These are phyloP conservation scores for Henricia sp. DNA, from an alignment of 53 echinoderm and acorn worm genomes.

Conservation along the genomic window DNA sequence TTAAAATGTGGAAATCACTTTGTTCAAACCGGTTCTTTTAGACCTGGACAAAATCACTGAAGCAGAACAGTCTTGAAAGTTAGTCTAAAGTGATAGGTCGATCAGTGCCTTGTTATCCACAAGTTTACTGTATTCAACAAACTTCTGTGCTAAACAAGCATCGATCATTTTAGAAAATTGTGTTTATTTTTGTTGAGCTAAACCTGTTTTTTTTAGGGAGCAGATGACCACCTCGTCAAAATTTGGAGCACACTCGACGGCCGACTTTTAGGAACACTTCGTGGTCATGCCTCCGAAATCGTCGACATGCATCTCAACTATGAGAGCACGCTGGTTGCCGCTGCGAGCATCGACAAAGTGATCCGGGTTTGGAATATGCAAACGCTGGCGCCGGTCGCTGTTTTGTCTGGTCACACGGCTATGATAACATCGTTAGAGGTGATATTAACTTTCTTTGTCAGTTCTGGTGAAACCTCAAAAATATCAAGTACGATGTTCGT, in stretches of 20 bases:
- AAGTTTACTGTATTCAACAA: too few relatives aligned
- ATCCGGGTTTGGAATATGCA: slow-evolving; percentile 85
- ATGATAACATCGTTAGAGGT: slow-evolving; percentile 98
- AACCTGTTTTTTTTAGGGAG: slow-evolving; percentile 79
- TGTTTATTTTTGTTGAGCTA: too few relatives aligned
- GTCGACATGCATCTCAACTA: slow-evolving; percentile 97
- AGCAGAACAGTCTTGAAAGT: too few relatives aligned
- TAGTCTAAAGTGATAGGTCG: too few relatives aligned
- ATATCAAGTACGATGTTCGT: too few relatives aligned
- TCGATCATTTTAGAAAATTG: too few relatives aligned
- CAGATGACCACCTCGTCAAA: slow-evolving; percentile 95
- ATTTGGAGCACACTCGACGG: slow-evolving; percentile 89
- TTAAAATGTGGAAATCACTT: too few relatives aligned
- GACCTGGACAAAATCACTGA: too few relatives aligned
- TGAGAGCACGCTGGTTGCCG: slow-evolving; percentile 79
- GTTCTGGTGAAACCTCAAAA: neutral
- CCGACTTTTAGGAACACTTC: slow-evolving; percentile 80
- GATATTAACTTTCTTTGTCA: neutral
- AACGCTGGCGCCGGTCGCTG: slow-evolving; percentile 85
- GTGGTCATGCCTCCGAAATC: slow-evolving; percentile 93
- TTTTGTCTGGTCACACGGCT: slow-evolving; percentile 88
- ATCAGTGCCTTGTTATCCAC: too few relatives aligned
- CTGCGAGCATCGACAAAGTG: slow-evolving; percentile 86
- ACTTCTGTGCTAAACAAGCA: too few relatives aligned
- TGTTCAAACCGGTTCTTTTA: too few relatives aligned